phyloP scores from a whole-genome alignment of 2,797 vertebrate species.

The Argyrosomus regius region DNA sequence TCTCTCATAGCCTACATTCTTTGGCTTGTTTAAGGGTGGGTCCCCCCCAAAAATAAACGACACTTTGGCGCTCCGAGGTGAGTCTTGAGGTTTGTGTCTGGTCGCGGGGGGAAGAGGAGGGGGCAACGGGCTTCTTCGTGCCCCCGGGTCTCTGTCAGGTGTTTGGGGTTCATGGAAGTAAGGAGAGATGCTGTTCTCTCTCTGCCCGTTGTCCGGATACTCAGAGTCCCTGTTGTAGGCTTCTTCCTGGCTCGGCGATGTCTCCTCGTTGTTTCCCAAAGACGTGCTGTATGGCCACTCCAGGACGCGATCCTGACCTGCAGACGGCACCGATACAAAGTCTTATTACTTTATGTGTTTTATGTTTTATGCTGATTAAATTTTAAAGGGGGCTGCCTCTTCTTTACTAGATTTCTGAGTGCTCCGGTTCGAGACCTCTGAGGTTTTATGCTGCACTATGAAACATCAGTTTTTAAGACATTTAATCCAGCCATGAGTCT shows the following conservation, averaged over 20 bases:
- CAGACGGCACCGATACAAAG: slow-evolving; percentile 35
- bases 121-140: slow-evolving; percentile 83
- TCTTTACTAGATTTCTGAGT: slow-evolving; percentile 19
- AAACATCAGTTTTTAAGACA: slow-evolving; percentile 24
- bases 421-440: slow-evolving; percentile 13
- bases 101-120: slow-evolving; percentile 88
- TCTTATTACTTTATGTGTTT: slow-evolving; percentile 40
- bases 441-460: slow-evolving; percentile 8
- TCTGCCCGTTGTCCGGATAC: slow-evolving; percentile 82
- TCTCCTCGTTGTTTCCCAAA: slow-evolving; percentile 88
- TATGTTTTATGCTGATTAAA: slow-evolving; percentile 39
- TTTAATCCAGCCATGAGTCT: slow-evolving; percentile 13
- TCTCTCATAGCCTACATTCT: slow-evolving; percentile 90
- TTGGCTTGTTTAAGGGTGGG: slow-evolving; percentile 87
- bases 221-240: slow-evolving; percentile 86
- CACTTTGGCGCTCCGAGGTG: slow-evolving; percentile 95
- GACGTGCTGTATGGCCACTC: slow-evolving; percentile 96
- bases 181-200: slow-evolving; percentile 89
- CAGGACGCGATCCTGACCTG: slow-evolving; percentile 91
- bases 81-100: slow-evolving; percentile 91
- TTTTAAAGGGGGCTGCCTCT: slow-evolving; percentile 21
- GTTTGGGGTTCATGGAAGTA: slow-evolving; percentile 87
- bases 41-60: slow-evolving; percentile 98
- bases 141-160: slow-evolving; percentile 80
- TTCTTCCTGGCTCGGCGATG: slow-evolving; percentile 69